Percentiles rank a stretch among this genome's conserved stretches.
phyloP scores from a whole-genome alignment of 2,113 vertebrate species.

The Vulpes ferrilata region DNA sequence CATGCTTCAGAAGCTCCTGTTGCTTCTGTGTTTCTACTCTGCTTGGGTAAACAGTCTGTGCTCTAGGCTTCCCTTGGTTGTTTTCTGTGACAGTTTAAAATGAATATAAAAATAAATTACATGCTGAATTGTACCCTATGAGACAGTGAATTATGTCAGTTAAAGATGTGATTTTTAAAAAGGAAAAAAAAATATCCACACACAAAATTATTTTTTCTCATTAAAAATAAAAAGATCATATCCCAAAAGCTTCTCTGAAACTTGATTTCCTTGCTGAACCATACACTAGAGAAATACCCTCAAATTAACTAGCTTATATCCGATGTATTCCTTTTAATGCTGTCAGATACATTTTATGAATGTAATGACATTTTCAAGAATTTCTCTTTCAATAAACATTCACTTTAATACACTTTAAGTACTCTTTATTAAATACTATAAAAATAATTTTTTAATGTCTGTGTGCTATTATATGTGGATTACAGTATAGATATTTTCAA shows the following conservation, averaged over 20 bases:
- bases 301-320: background rate
- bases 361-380: background rate
- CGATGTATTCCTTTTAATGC: background rate
- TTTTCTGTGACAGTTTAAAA: constrained; percentile 27
- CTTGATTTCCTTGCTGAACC: constrained; percentile 8
- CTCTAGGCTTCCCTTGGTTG: background rate
- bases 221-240: background rate
- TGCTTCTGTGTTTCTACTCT: background rate
- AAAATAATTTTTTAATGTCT: background rate
- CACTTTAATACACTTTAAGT: background rate
- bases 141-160: background rate
- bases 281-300: background rate
- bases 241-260: background rate
- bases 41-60: background rate
- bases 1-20: background rate
- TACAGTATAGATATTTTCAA: background rate
- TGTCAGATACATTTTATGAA: background rate
- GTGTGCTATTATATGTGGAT: background rate
- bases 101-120: constrained; percentile 42
- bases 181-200: background rate
- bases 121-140: background rate
- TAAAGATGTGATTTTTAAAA: background rate
- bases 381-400: background rate
- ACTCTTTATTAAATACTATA: background rate
- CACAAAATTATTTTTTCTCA: background rate